phyloP scores from a whole-genome alignment of 2,888 invertebrate genomes.

The Phania funesta region DNA sequence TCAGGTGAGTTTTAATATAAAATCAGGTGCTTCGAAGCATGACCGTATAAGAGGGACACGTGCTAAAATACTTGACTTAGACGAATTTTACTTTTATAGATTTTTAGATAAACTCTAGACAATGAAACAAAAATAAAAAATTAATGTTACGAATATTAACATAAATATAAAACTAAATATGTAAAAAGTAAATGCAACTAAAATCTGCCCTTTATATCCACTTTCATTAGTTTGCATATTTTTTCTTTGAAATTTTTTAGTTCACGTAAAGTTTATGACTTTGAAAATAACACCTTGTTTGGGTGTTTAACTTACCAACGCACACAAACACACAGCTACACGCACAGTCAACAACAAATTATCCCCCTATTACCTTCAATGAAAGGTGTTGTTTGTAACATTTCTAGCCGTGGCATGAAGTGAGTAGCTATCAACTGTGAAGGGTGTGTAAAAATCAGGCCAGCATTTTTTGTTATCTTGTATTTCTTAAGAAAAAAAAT shows the following conservation, averaged over 20 bases:
- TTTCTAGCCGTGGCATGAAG: neutral
- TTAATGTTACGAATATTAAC: neutral
- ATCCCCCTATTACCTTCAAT: conserved; percentile 9
- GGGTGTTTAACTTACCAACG: neutral
- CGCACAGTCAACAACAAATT: conserved; percentile 7
- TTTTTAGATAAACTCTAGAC: conserved; percentile 45
- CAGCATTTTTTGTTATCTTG: conserved; percentile 3
- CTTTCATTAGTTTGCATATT: neutral
- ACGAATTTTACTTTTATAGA: conserved; percentile 7
- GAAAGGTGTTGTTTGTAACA: conserved; percentile 29
- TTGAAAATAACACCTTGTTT: conserved; percentile 58
- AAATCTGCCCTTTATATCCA: neutral
- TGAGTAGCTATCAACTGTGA: conserved; percentile 2
- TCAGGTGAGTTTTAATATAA: conserved; percentile 85
- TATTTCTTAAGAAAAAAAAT: conserved; percentile 6
- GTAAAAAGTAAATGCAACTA: neutral
- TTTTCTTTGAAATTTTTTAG: conserved; percentile 7
- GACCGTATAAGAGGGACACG: conserved; percentile 61
- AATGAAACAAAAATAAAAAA: neutral
- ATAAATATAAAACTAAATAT: neutral
- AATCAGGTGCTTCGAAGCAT: conserved; percentile 75
- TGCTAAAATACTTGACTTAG: conserved; percentile 49
- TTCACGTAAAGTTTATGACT: conserved; percentile 36
- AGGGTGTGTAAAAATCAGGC: conserved; percentile 46
- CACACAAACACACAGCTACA: neutral